Evolutionary conservation across 2,797 vertebrate genomes (phyloP).

Genomic region (Monodelphis domestica): DNA sequence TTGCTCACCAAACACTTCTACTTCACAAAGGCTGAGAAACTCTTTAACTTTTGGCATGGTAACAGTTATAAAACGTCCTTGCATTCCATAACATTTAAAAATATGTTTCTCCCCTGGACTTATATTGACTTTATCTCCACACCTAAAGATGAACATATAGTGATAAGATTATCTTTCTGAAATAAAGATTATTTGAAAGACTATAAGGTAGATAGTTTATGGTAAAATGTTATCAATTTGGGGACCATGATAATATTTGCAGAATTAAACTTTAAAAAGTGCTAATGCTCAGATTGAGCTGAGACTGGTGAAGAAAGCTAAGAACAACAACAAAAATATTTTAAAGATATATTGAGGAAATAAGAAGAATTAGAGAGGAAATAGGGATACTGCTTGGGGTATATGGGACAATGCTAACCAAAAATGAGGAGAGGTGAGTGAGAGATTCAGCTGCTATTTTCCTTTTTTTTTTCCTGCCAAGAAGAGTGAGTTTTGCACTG

Average conservation of each 20-base stretch:
- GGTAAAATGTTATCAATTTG: not conserved
- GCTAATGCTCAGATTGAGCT: not conserved
- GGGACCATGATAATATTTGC: not conserved
- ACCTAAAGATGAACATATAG: not conserved
- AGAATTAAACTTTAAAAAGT: not conserved
- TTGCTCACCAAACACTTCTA: constrained; percentile 29
- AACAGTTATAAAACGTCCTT: not conserved
- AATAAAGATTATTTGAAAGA: not conserved
- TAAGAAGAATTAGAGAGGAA: not conserved
- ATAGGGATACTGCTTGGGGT: not conserved
- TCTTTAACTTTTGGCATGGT: not conserved
- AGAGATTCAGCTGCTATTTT: not conserved
- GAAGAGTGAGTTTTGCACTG: not conserved
- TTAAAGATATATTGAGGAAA: not conserved
- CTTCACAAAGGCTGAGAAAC: constrained; percentile 37
- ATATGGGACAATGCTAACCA: not conserved
- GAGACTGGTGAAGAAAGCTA: not conserved
- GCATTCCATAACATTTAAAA: constrained; percentile 28
- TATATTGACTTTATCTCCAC: not conserved
- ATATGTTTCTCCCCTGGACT: constrained; percentile 11
- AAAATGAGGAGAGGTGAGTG: not conserved
- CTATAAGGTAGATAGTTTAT: not conserved
- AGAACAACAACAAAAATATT: not conserved
- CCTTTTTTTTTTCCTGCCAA: not conserved
- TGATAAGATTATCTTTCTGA: not conserved